phyloP scores from a whole-genome alignment of 2,888 invertebrate genomes.

The Coronaproctus castanopsis region DNA sequence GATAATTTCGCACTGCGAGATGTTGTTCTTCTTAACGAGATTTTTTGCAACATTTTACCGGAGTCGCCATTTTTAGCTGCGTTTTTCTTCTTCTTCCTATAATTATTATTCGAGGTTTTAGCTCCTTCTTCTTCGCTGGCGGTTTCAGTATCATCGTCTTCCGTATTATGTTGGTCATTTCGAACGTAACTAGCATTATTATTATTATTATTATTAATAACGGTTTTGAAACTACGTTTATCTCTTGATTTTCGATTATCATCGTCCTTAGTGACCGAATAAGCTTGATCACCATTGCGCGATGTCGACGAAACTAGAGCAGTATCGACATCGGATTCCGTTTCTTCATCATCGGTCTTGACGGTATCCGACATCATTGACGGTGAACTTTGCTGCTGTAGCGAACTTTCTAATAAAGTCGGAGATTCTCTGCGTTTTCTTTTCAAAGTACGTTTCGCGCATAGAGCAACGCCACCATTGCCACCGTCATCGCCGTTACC shows the following conservation, averaged over 20 bases:
- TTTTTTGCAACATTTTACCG: neutral
- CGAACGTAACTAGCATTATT: neutral
- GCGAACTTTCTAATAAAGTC: too few species aligned
- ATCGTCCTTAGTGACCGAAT: neutral
- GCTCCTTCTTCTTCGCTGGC: neutral
- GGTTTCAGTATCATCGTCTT: neutral
- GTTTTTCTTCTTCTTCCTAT: neutral
- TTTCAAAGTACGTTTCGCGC: neutral
- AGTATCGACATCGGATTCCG: neutral
- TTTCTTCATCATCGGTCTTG: neutral
- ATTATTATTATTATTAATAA: too few species aligned
- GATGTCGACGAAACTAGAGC: neutral
- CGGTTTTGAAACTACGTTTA: too few species aligned
- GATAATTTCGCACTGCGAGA: neutral
- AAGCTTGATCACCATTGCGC: neutral
- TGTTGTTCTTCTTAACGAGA: neutral
- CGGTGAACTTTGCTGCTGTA: neutral
- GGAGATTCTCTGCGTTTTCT: neutral
- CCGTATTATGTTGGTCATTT: neutral
- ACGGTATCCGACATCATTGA: neutral
- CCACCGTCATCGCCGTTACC: too few species aligned
- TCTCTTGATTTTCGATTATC: too few species aligned
- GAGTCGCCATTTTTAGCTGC: too few species aligned
- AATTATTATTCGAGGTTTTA: neutral
- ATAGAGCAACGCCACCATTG: neutral